Evolutionary conservation across 2,888 invertebrate species (phyloP).

Genomic region (Meiosimyza decipiens): DNA sequence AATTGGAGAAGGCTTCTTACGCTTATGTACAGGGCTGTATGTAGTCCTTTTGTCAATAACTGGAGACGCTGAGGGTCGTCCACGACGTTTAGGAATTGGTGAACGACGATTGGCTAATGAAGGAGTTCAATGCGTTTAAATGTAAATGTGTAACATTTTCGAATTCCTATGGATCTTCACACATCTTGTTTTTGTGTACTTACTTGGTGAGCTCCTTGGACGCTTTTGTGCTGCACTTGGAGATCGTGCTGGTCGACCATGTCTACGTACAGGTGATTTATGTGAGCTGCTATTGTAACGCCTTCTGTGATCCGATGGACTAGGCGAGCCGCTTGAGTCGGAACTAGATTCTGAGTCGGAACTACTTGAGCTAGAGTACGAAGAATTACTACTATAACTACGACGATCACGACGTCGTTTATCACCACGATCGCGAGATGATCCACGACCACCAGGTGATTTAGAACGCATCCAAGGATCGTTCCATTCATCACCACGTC

Average conservation of each 20-base stretch:
- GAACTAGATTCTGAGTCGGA: conserved; percentile 81
- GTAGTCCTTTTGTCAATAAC: conserved; percentile 55
- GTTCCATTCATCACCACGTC: conserved; percentile 88
- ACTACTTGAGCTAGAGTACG: conserved; percentile 69
- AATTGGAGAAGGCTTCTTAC: conserved; percentile 58
- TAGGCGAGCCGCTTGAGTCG: conserved; percentile 63
- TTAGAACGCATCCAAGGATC: conserved; percentile 93
- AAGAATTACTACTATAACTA: conserved; percentile 66
- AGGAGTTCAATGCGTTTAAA: not conserved
- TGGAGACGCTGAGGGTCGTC: conserved; percentile 57
- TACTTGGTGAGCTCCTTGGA: conserved; percentile 61
- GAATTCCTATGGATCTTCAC: too few species aligned
- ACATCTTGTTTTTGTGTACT: conserved; percentile 38
- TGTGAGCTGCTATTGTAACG: conserved; percentile 59
- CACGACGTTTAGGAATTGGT: conserved; percentile 53
- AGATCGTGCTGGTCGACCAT: conserved; percentile 54
- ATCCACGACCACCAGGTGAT: conserved; percentile 70
- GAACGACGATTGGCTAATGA: conserved; percentile 52
- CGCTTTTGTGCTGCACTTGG: conserved; percentile 58
- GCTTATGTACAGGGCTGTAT: conserved; percentile 60
- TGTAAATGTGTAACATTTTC: not conserved
- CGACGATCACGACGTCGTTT: conserved; percentile 60
- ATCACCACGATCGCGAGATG: conserved; percentile 59
- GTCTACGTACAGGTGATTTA: conserved; percentile 56
- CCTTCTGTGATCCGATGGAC: conserved; percentile 58